Evolutionary conservation across 2,113 vertebrate genomes (phyloP), one percentile per base, ranked within the genome.

Genomic region (Sander vitreus): DNA sequence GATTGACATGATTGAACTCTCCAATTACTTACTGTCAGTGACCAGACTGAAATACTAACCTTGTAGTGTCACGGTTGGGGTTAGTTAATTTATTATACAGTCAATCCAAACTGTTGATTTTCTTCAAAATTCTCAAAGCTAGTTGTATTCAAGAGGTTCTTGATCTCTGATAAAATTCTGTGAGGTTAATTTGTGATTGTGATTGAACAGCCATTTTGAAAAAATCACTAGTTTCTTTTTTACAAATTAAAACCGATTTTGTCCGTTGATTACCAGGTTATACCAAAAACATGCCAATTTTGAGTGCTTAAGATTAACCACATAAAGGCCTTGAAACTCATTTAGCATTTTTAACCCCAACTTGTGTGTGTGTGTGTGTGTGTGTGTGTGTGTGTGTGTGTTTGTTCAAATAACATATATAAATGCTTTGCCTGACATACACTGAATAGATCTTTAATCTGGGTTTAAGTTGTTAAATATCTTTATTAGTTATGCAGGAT

Each of bases 61-160:
- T 16, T 53, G 4, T 33, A 27, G 36, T 30, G 54, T 58, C 23
- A 1, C 3, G 1, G 48, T 30, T 58, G 12, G 12, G n/a, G 14
- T 80, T 59, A 23, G 19, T 57, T 64, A 0, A 45, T 71, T 53
- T 80, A 47, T 14, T 45, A 73, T 76, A 64, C 15, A 57, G 7
- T 21, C 51, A 47, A 51, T 36, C 8, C 45, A 62, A 66, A 19
- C 2, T 2, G 21, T 60, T 18, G 21, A 53, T 67, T 77, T 72
- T 72, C 25, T 50, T 39, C 3, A 48, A 69, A 47, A 25, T 48
- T 27, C 27, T 65, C 43, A 62, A 33, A 43, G n/a, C 66, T 39
- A 15, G 16, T 21, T 11, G 53, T 43, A 16, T 65, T 57, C 53
- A 62, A 14, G 2, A 62, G 7, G 16, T 23, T 79, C 2, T 5